Conservation (phyloP, 1,140 invertebrate species). For the Ips nitidus region DNA sequence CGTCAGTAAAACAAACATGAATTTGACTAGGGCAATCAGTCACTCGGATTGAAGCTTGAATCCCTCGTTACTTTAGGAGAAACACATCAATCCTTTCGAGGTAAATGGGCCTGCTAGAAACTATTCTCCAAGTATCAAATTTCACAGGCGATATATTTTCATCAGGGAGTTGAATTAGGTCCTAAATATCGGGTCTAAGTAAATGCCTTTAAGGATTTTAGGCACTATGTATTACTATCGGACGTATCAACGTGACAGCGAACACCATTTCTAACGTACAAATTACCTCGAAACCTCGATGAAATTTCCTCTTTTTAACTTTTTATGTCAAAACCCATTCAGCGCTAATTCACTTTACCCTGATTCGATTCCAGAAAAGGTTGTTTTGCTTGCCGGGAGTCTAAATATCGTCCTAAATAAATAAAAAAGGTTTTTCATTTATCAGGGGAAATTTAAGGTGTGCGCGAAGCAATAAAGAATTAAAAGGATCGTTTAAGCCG, state of each 20-base stretch:
- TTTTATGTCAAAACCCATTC: conserved; percentile 3
- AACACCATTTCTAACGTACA: neutral
- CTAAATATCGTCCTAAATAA: conserved; percentile 8
- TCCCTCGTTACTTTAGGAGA: conserved; percentile 34
- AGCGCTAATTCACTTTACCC: conserved; percentile 5
- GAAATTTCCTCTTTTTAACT: neutral
- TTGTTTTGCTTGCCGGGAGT: neutral
- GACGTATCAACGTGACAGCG: neutral
- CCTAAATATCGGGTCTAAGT: conserved; percentile 23
- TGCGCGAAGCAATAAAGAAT: neutral
- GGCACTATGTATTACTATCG: neutral
- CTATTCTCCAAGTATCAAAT: conserved; percentile 36
- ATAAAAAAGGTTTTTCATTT: conserved; percentile 5
- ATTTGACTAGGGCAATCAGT: conserved; percentile 28
- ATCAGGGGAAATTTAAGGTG: conserved; percentile 10
- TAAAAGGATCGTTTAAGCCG: neutral
- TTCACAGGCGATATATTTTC: conserved; percentile 34
- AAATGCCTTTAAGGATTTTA: conserved; percentile 11
- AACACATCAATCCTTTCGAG: conserved; percentile 36
- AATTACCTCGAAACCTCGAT: neutral
- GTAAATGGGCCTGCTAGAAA: conserved; percentile 23
- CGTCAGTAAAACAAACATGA: conserved; percentile 12
- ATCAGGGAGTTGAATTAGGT: conserved; percentile 26
- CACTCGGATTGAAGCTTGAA: conserved; percentile 16
- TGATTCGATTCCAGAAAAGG: neutral